Conservation (phyloP, 2,113 vertebrate species). For the Nerophis lumbriciformis region DNA sequence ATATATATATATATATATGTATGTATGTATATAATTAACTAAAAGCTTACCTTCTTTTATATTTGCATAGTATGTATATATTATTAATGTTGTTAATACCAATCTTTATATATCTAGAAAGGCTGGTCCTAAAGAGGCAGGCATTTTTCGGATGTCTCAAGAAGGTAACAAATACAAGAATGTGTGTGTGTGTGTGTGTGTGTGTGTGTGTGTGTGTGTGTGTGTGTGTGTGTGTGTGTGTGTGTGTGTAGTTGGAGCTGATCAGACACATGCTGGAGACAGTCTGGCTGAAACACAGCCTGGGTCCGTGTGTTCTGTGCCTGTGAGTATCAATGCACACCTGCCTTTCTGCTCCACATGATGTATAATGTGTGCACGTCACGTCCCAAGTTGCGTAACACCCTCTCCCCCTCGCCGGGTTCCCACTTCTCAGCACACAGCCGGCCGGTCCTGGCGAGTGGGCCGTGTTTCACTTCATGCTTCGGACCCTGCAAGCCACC, state of each 20-base stretch:
- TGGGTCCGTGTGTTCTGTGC: slow-evolving; percentile 68
- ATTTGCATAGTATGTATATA: too few relatives aligned
- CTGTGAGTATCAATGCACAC: slow-evolving; percentile 73
- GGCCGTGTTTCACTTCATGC: slow-evolving; percentile 84
- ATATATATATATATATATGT: too few relatives aligned
- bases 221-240: slow-evolving; percentile 10
- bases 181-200: slow-evolving; percentile 2
- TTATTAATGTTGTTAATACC: too few relatives aligned
- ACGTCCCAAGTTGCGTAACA: background rate
- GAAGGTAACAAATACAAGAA: too few relatives aligned
- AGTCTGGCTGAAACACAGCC: slow-evolving; percentile 80
- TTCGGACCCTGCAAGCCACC: slow-evolving; percentile 83
- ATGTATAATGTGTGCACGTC: background rate
- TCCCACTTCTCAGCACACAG: slow-evolving; percentile 60
- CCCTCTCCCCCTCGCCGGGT: background rate
- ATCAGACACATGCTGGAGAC: slow-evolving; percentile 83
- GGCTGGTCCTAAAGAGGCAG: too few relatives aligned
- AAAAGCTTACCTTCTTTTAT: too few relatives aligned
- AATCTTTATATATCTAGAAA: too few relatives aligned
- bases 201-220: slow-evolving; percentile 48
- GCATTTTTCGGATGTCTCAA: too few relatives aligned
- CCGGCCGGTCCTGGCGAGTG: slow-evolving; percentile 75
- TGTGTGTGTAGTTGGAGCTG: slow-evolving; percentile 82
- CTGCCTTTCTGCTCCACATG: background rate
- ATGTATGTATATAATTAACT: too few relatives aligned